phyloP scores from a whole-genome alignment of 2,797 vertebrate genomes.

The Neostethus bicornis region DNA sequence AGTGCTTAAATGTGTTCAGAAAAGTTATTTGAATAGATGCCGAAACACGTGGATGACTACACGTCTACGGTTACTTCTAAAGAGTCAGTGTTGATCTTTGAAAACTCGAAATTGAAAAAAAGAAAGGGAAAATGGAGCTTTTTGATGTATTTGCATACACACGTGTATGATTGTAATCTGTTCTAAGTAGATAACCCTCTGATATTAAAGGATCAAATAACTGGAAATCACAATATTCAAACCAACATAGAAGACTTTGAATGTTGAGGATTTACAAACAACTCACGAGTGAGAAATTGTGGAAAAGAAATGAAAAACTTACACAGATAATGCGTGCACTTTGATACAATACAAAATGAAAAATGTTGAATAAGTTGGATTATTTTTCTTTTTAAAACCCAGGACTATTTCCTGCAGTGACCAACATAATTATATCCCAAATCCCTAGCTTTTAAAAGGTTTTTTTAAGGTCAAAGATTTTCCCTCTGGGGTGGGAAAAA shows the following conservation, averaged over 20 bases:
- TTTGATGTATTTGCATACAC: neutral
- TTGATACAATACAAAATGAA: too few species aligned
- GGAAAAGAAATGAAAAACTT: neutral
- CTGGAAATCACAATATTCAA: neutral
- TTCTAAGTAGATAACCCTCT: neutral
- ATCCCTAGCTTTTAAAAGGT: too few species aligned
- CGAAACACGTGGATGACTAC: conserved; percentile 6
- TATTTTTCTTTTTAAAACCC: too few species aligned
- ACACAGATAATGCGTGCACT: too few species aligned
- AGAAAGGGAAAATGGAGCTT: neutral
- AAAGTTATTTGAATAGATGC: neutral
- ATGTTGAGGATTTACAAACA: neutral
- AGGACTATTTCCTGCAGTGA: too few species aligned
- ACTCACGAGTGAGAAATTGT: neutral
- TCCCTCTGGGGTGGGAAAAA: too few species aligned
- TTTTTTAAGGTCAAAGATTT: too few species aligned
- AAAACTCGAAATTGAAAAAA: neutral
- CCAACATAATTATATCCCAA: too few species aligned
- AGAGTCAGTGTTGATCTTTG: neutral
- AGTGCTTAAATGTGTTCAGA: neutral
- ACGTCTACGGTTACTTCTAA: neutral
- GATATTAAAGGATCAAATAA: neutral
- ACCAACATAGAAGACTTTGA: conserved; percentile 3
- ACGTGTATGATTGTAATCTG: neutral
- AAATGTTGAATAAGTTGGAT: too few species aligned